Evolutionary conservation across 2,888 invertebrate genomes (phyloP).

Genomic region (Lasius platythorax): DNA sequence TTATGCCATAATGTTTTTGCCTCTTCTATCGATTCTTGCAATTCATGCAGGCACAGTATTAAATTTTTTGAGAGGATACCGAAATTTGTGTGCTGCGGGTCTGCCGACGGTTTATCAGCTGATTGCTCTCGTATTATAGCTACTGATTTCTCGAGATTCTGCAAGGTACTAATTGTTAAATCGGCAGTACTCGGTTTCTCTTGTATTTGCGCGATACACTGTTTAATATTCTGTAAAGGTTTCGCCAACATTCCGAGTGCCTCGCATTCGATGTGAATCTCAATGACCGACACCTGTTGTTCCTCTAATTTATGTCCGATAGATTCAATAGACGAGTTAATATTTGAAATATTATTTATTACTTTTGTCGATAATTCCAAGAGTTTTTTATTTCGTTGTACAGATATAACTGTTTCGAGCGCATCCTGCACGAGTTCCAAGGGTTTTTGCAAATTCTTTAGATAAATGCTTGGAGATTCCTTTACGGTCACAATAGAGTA

Average conservation of each 20-base stretch:
- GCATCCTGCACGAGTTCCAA: constrained; percentile 63
- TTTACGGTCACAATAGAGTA: constrained; percentile 69
- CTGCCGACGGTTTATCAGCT: constrained; percentile 65
- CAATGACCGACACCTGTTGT: constrained; percentile 49
- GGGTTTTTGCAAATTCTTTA: constrained; percentile 69
- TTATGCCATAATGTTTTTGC: constrained; percentile 58
- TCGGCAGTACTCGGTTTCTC: constrained; percentile 38
- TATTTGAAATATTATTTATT: constrained; percentile 50
- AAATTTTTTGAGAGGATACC: constrained; percentile 51
- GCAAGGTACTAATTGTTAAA: constrained; percentile 74
- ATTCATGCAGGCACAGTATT: constrained; percentile 43
- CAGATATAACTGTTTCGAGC: constrained; percentile 53
- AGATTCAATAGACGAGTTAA: constrained; percentile 64
- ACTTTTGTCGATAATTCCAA: constrained; percentile 55
- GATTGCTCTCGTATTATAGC: constrained; percentile 77
- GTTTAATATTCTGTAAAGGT: constrained; percentile 65
- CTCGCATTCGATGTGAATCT: constrained; percentile 65
- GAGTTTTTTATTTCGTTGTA: constrained; percentile 21
- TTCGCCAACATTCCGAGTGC: constrained; percentile 59
- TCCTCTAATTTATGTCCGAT: constrained; percentile 66
- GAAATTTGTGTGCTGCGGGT: constrained; percentile 62
- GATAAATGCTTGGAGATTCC: constrained; percentile 65
- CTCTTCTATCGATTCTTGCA: constrained; percentile 50
- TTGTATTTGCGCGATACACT: constrained; percentile 51
- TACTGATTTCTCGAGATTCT: constrained; percentile 76